phyloP scores from a whole-genome alignment of 2,888 invertebrate species.

The Drosophila nigritarsus region DNA sequence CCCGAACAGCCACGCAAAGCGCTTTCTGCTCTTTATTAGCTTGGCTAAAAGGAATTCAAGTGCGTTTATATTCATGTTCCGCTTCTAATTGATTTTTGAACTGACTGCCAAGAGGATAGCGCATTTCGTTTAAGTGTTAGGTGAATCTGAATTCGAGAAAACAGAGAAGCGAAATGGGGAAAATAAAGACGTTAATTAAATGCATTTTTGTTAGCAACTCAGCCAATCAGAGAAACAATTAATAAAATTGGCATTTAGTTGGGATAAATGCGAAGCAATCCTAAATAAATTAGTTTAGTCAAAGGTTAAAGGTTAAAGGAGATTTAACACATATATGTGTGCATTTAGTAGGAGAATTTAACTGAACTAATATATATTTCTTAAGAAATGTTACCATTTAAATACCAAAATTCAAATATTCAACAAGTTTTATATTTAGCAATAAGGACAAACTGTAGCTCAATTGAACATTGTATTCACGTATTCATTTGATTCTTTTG shows the following conservation, averaged over 20 bases:
- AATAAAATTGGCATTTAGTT: neutral
- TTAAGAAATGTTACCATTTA: neutral
- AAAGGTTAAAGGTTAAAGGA: neutral
- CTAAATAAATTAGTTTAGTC: neutral
- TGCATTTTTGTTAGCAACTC: neutral
- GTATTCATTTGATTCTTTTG: too few relatives aligned
- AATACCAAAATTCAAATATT: neutral
- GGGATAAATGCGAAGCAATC: neutral
- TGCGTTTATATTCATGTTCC: constrained; percentile 19
- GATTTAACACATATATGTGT: neutral
- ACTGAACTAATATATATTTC: neutral
- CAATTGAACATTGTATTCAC: neutral
- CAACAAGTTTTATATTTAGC: neutral
- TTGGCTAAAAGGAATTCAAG: constrained; percentile 9
- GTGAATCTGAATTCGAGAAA: neutral
- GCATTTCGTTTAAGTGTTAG: neutral
- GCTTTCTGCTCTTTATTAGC: constrained; percentile 25
- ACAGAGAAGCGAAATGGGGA: neutral
- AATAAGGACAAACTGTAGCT: neutral
- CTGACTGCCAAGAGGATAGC: constrained; percentile 4
- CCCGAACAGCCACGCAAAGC: constrained; percentile 4
- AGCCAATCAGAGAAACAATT: neutral
- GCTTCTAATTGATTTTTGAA: constrained; percentile 42
- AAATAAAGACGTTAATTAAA: neutral
- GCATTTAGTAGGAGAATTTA: neutral